Percentiles rank a stretch among this genome's conserved stretches.
These are phyloP conservation scores for Porites lobata DNA, from an alignment of 92 coral and sea anemone genomes.

Conservation along the genomic window DNA sequence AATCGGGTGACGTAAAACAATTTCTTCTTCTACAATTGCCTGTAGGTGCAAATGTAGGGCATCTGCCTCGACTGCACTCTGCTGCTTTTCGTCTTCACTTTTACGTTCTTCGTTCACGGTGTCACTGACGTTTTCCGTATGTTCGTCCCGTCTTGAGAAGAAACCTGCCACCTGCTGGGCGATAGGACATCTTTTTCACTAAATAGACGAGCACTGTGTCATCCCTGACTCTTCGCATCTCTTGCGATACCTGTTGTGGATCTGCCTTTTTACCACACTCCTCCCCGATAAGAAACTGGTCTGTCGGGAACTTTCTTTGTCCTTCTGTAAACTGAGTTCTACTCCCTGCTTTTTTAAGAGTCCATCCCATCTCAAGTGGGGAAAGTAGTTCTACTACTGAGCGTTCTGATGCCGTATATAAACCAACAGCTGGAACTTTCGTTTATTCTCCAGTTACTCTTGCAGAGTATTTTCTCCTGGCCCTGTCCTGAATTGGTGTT, in stretches of 20 bases:
- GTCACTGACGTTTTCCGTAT: constrained; percentile 11
- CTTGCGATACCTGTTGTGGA: constrained; percentile 16
- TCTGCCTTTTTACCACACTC: too few species aligned
- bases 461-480: too few species aligned
- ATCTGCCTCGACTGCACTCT: constrained; percentile 17
- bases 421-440: too few species aligned
- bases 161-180: constrained; percentile 29
- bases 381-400: too few species aligned
- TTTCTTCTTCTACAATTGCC: too few species aligned
- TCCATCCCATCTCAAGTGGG: neutral
- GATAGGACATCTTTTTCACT: constrained; percentile 38
- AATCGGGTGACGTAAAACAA: constrained; percentile 7
- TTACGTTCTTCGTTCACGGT: neutral
- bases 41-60: constrained; percentile 17
- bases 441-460: too few species aligned
- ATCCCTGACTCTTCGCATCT: constrained; percentile 42
- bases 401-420: too few species aligned
- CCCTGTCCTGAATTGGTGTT: too few species aligned
- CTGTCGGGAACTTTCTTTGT: too few species aligned
- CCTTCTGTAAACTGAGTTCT: too few species aligned
- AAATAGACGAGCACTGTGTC: constrained; percentile 30
- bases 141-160: neutral
- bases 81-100: constrained; percentile 17
- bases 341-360: too few species aligned
- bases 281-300: too few species aligned